Base-by-base conservation (phyloP, 1,140 invertebrate species). In the Fopius arisanus region DNA sequence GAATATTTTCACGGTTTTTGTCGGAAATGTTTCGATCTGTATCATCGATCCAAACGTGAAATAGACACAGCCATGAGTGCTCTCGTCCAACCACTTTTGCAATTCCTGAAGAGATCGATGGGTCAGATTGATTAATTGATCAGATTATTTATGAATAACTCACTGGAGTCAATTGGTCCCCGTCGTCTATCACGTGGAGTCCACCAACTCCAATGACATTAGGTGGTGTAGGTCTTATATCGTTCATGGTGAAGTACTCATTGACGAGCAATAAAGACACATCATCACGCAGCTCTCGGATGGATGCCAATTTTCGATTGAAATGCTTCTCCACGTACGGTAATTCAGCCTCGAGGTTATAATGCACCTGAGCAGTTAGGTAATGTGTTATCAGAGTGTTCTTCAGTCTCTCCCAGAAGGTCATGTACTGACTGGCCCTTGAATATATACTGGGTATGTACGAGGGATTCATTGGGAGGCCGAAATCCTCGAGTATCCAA, bases 371-470 rank as follows among this genome's bases (percentile, higher is more conserved):
- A 7, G 23, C n/a, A 33, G 41, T 67, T 0, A 63, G 28, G 0
- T 62, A 16, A 75, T 73, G 67, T 79, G 77, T 84, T 77, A 77
- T 79, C 1, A 88, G 59, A 0, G 81, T 83, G 76, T 92, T 93
- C 0, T 85, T 77, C 26, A 91, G 81, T 67, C 92, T 83, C 81
- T 93, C 87, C 78, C 85, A 87, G 40, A 92, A 88, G 37, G 78
- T 89, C 91, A 92, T 91, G 28, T 85, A 76, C 77, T 91, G 89
- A 43, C 88, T 86, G 72, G 88, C 91, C 4, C 87, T 84, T 48
- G 90, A 86, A 82, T 91, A 90, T 40, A 90, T 89, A 29, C 89
- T 87, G 0, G 92, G 92, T 74, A 92, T 89, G 70, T 90, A 89
- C 1, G 91, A 87, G 0, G 90, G 86, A 28, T 89, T 90, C 28